Evolutionary conservation across 2,888 invertebrate species (phyloP).

Genomic region (Crocallis elinguaria): DNA sequence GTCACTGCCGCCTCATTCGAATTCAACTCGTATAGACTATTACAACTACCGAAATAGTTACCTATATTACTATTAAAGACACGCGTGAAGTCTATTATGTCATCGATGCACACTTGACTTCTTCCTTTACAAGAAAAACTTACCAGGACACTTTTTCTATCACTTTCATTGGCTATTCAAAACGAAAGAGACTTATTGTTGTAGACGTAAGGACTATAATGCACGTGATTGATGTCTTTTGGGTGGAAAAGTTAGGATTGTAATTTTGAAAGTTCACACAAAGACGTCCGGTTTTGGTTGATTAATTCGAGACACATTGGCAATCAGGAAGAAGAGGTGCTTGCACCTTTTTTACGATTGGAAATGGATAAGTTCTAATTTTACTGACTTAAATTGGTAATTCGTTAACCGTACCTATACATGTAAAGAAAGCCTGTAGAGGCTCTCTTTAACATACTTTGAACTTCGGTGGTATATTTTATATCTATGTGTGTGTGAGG

Average conservation of each 20-base stretch:
- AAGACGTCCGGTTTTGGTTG: constrained; percentile 45
- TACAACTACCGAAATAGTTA: constrained; percentile 37
- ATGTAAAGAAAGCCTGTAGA: too few species aligned
- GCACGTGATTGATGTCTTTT: background rate
- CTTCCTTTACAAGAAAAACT: constrained; percentile 49
- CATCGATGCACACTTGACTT: constrained; percentile 43
- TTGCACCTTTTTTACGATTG: constrained; percentile 43
- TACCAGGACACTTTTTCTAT: constrained; percentile 12
- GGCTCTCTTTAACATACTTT: too few species aligned
- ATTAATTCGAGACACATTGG: constrained; percentile 47
- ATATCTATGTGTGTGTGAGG: too few species aligned
- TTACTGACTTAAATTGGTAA: background rate
- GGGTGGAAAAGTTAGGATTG: constrained; percentile 20
- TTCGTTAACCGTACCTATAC: background rate
- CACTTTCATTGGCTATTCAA: background rate
- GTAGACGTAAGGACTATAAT: background rate
- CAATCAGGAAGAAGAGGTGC: constrained; percentile 49
- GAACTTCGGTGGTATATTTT: too few species aligned
- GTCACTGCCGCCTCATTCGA: constrained; percentile 2
- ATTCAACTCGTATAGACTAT: constrained; percentile 9
- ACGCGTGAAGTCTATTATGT: constrained; percentile 48
- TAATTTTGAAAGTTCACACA: constrained; percentile 48
- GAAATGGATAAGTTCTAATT: constrained; percentile 19
- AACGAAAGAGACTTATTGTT: background rate
- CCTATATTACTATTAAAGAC: constrained; percentile 42